A percentile compares a stretch with the other conserved stretches of the same genome.
Evolutionary conservation across 1,140 invertebrate species (phyloP).

Genomic region (Drosophila triauraria): DNA sequence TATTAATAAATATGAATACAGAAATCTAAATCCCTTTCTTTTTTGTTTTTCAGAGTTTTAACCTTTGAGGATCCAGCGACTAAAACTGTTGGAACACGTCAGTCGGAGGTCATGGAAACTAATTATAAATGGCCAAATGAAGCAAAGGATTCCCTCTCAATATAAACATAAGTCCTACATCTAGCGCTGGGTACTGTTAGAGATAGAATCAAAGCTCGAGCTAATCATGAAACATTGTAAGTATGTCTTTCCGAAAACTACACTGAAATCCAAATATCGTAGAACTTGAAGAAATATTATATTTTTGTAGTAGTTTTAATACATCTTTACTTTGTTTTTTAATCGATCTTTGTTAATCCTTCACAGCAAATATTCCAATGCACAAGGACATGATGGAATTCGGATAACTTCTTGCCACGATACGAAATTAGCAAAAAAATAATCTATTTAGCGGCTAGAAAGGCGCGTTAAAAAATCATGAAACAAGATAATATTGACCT

Average conservation of each 20-base stretch:
- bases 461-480: slow-evolving; percentile 11
- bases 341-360: neutral
- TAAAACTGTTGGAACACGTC: neutral
- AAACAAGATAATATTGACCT: neutral
- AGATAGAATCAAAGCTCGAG: slow-evolving; percentile 11
- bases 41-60: neutral
- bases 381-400: slow-evolving; percentile 82
- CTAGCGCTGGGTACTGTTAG: neutral
- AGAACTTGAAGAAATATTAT: neutral
- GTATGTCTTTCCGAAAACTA: neutral
- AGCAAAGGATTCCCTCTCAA: slow-evolving; percentile 4
- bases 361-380: slow-evolving; percentile 77
- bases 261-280: neutral
- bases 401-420: slow-evolving; percentile 54
- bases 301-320: neutral
- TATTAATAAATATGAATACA: neutral
- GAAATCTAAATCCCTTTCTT: neutral
- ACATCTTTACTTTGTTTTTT: no score
- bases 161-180: neutral
- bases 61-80: neutral
- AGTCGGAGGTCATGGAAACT: slow-evolving; percentile 11
- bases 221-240: slow-evolving; percentile 47
- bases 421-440: slow-evolving; percentile 13
- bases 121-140: slow-evolving; percentile 6
- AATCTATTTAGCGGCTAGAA: neutral